Conservation (phyloP, 2,888 invertebrate species). For the Trilocha varians region DNA sequence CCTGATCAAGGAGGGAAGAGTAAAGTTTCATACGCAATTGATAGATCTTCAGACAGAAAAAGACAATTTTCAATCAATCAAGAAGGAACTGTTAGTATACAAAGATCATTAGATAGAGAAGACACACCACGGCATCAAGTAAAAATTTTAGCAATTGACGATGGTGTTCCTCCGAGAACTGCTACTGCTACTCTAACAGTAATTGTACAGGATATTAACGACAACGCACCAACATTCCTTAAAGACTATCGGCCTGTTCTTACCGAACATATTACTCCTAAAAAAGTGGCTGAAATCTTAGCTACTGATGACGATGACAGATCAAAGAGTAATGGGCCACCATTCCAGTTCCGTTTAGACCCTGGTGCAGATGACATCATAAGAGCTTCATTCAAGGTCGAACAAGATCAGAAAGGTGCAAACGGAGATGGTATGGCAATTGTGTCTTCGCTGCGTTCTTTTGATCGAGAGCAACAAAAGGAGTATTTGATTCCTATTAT, state of each 20-base stretch:
- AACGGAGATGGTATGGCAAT: conserved; percentile 98
- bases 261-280: conserved; percentile 92
- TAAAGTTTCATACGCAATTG: conserved; percentile 92
- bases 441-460: conserved; percentile 92
- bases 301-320: conserved; percentile 96
- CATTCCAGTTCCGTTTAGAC: conserved; percentile 95
- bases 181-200: conserved; percentile 95
- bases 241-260: conserved; percentile 94
- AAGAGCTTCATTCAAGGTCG: conserved; percentile 94
- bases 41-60: conserved; percentile 92
- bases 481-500: conserved; percentile 97
- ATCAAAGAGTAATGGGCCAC: conserved; percentile 95
- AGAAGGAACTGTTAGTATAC: conserved; percentile 95
- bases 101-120: conserved; percentile 92
- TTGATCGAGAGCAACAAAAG: conserved; percentile 96
- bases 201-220: conserved; percentile 95
- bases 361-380: conserved; percentile 95
- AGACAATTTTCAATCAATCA: conserved; percentile 95
- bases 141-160: conserved; percentile 95
- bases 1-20: conserved; percentile 96
- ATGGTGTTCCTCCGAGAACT: conserved; percentile 93
- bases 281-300: conserved; percentile 92
- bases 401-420: conserved; percentile 97
- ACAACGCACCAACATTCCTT: conserved; percentile 94
- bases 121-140: conserved; percentile 96